Percentiles rank a stretch among this genome's conserved stretches.
These are phyloP conservation scores for Cosmorhoe ocellata DNA, from an alignment of 2,888 invertebrate species.

Conservation along the genomic window DNA sequence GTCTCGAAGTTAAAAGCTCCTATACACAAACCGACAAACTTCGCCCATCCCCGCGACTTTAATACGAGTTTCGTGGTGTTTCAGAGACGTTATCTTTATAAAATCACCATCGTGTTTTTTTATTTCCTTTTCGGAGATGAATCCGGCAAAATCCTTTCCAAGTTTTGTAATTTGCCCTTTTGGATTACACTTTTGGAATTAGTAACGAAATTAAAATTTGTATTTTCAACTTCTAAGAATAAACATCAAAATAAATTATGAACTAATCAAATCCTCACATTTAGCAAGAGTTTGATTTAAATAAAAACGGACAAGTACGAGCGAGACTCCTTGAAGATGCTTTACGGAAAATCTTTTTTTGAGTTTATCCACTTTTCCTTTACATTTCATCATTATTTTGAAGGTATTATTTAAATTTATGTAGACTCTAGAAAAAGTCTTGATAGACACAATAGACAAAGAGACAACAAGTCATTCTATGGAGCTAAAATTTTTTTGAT, in stretches of 20 bases:
- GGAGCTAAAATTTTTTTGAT: no score
- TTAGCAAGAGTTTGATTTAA: no score
- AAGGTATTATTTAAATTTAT: no score
- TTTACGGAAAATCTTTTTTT: no score
- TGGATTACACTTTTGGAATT: constrained; percentile 25
- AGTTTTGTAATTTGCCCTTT: constrained; percentile 26
- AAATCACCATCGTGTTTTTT: constrained; percentile 56
- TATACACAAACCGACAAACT: constrained; percentile 51
- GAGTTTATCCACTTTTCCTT: no score
- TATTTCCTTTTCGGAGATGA: constrained; percentile 29
- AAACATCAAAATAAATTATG: neutral
- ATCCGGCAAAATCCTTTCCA: constrained; percentile 21
- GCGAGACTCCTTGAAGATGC: no score
- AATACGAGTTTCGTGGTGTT: constrained; percentile 62
- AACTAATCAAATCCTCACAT: neutral
- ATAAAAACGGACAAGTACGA: no score
- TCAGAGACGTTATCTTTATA: constrained; percentile 58
- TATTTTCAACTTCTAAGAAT: constrained; percentile 1
- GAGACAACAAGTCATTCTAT: no score
- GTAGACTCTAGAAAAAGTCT: no score
- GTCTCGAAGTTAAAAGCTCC: constrained; percentile 12
- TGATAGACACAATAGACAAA: no score
- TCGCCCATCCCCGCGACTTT: constrained; percentile 60
- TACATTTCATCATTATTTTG: no score
- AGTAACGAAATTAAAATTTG: constrained; percentile 27